Evolutionary conservation across 2,113 vertebrate species (phyloP), one percentile per base, ranked within the genome.

Genomic region (Poeciliopsis prolifica): DNA sequence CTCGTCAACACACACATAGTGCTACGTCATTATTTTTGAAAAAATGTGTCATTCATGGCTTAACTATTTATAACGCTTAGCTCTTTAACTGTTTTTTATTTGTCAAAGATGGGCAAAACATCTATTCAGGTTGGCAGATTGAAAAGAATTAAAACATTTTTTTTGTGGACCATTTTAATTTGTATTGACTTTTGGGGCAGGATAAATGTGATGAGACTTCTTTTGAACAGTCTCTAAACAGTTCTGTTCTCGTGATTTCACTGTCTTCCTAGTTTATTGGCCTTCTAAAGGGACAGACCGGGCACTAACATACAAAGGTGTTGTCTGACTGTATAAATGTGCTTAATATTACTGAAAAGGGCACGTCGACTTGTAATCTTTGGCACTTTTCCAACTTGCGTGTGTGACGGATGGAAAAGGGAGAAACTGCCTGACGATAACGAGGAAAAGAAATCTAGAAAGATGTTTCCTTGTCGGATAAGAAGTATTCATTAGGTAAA

Each of bases 161-260:
- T 74, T 69, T 58, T 40, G 2, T 60, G 0, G 76, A 65, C 42
- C 8, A 33, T 2, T 61, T 11, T 9, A 1, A 24, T 0, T 58
- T 24, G 17, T 24, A n/a, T n/a, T 17, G 5, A n/a, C 17, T 8
- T 88, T 78, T 70, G 76, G 51, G 68, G 44, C 70, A 48, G 62
- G 67, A 88, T 77, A 80, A 86, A 87, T 9, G 12, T 74, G n/a
- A 74, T 60, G 65, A 75, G 86, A 76, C 78, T 83, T 44, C 69
- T 83, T 80, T 78, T 74, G 62, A 87, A 81, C 37, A 8, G 70
- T 48, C 44, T 5, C 44, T 19, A 19, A 19, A 48, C 44, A 19
- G 44, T 48, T 48, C 44, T 48, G 44, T 48, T 48, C 17, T 48
- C 1, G 14, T 48, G 44, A 15, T 15, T 48, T 15, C 44, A 15